Conservation (phyloP, 1,140 invertebrate species). For the Thaumatotibia leucotreta region DNA sequence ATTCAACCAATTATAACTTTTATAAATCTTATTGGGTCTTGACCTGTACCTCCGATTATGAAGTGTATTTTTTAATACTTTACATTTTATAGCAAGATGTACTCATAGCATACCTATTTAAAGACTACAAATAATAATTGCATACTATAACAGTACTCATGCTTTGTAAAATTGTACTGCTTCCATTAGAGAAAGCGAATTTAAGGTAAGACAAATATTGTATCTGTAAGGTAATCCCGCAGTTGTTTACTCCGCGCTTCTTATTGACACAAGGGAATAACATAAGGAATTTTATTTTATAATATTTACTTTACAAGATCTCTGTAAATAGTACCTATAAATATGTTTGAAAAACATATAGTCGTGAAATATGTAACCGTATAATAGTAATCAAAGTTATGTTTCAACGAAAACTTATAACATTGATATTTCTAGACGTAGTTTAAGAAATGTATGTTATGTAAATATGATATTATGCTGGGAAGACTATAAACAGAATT, state of each 20-base stretch:
- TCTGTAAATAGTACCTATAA: not conserved
- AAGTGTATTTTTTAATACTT: too few relatives aligned
- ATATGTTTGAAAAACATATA: not conserved
- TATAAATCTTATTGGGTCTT: too few relatives aligned
- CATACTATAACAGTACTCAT: slow-evolving; percentile 1
- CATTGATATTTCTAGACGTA: slow-evolving; percentile 4
- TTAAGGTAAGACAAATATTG: not conserved
- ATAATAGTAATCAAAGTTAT: not conserved
- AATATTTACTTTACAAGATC: not conserved
- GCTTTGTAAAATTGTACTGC: not conserved
- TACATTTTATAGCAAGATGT: too few relatives aligned
- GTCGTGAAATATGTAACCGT: not conserved
- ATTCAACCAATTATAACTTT: too few relatives aligned
- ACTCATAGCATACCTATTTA: not conserved
- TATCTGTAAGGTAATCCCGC: not conserved
- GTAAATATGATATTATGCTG: slow-evolving; percentile 38
- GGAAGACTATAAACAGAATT: slow-evolving; percentile 56
- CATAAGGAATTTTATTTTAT: not conserved
- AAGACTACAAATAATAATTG: not conserved
- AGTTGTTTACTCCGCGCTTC: not conserved
- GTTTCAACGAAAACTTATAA: not conserved
- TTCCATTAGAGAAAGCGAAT: not conserved
- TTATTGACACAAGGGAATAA: not conserved
- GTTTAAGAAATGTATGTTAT: not conserved
- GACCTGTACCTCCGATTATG: too few relatives aligned